Percentiles rank a stretch among this genome's conserved stretches.
phyloP scores from a whole-genome alignment of 2,113 vertebrate species.

The Trochalopteron elliotii region DNA sequence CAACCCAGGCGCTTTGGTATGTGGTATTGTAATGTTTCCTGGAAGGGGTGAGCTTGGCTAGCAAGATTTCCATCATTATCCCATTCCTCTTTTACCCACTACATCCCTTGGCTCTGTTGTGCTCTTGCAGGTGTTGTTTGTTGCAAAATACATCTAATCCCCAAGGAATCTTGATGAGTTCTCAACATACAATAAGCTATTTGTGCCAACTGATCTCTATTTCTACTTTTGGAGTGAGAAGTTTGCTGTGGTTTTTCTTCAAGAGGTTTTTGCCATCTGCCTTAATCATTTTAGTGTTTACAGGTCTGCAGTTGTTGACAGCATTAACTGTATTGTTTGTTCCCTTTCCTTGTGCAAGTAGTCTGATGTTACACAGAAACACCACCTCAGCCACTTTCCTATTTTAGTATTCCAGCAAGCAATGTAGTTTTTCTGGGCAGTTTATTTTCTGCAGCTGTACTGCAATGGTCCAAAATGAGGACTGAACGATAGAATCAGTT shows the following conservation, averaged over 20 bases:
- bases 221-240: conserved; percentile 10
- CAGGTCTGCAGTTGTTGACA: neutral
- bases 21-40: conserved; percentile 39
- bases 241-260: neutral
- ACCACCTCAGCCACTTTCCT: neutral
- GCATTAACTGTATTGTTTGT: neutral
- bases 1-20: neutral
- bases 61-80: conserved; percentile 14
- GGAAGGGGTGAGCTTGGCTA: conserved; percentile 6
- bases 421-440: neutral
- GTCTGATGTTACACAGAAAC: neutral
- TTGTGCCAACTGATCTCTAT: neutral
- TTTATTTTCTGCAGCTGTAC: neutral
- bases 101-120: neutral
- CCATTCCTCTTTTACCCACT: conserved; percentile 17
- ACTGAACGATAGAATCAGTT: neutral
- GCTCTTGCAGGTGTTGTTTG: conserved; percentile 61
- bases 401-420: neutral
- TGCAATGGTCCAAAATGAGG: neutral
- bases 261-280: neutral
- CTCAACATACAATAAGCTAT: neutral
- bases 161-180: conserved; percentile 8
- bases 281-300: neutral
- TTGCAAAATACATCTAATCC: conserved; percentile 29
- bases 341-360: neutral